Percentiles rank a stretch among this genome's conserved stretches.
Evolutionary conservation across 1,140 invertebrate species (phyloP).

Genomic region (Diachasmimorpha longicaudata): DNA sequence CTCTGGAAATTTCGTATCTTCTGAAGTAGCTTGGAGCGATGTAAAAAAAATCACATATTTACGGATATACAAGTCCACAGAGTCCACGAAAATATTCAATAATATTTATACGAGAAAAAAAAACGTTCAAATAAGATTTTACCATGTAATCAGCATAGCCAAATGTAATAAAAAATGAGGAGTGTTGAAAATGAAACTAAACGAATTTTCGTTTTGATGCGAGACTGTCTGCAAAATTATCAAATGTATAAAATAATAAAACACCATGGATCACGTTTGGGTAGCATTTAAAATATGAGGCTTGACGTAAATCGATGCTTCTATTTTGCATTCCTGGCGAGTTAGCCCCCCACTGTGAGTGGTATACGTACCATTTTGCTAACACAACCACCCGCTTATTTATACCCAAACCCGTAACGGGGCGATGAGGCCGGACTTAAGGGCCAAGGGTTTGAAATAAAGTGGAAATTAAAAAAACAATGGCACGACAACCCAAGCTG

Average conservation of each 20-base stretch:
- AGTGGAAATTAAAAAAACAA: not conserved
- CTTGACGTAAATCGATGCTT: constrained; percentile 19
- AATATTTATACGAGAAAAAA: too few species aligned
- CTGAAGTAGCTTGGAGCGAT: not conserved
- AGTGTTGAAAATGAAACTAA: too few species aligned
- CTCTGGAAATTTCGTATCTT: constrained; percentile 36
- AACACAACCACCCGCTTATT: constrained; percentile 6
- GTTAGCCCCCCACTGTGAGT: not conserved
- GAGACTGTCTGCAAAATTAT: not conserved
- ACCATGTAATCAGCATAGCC: too few species aligned
- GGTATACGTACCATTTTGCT: constrained; percentile 10
- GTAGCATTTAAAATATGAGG: not conserved
- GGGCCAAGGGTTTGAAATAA: not conserved
- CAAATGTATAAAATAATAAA: not conserved
- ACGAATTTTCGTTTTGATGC: too few species aligned
- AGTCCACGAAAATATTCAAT: too few species aligned
- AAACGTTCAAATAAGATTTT: too few species aligned
- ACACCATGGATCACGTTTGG: constrained; percentile 13
- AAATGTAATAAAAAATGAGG: too few species aligned
- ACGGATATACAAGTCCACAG: not conserved
- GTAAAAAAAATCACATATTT: not conserved
- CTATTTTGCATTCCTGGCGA: not conserved
- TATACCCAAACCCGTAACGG: too few species aligned
- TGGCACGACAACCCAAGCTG: too few species aligned
- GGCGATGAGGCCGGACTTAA: not conserved